phyloP scores from a whole-genome alignment of 2,113 vertebrate species.

The Polypterus bichir region DNA sequence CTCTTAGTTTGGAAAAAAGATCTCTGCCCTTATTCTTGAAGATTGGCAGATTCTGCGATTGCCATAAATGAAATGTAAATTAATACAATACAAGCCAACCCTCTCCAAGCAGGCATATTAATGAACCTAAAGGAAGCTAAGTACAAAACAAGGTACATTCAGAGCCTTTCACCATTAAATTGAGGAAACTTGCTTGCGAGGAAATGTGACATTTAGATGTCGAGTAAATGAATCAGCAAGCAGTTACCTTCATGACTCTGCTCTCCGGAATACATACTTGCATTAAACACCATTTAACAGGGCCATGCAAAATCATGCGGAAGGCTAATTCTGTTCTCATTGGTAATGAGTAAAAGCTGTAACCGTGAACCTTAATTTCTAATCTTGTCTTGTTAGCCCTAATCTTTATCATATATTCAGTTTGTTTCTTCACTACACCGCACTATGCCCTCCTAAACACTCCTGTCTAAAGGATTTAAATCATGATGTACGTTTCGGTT shows the following conservation, averaged over 20 bases:
- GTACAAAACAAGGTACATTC: neutral
- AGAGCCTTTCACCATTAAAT: neutral
- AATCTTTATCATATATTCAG: too few species aligned
- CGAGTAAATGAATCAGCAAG: neutral
- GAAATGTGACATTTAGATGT: neutral
- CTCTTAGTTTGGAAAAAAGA: neutral
- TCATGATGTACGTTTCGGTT: too few species aligned
- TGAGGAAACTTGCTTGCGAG: neutral
- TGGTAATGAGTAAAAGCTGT: neutral
- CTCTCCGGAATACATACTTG: neutral
- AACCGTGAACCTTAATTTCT: too few species aligned
- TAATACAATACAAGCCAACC: neutral
- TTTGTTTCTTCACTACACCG: too few species aligned
- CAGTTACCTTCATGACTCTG: neutral
- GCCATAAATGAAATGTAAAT: neutral
- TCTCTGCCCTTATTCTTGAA: too few species aligned
- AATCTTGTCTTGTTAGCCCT: too few species aligned
- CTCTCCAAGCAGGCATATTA: neutral
- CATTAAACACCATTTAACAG: neutral
- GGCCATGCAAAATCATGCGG: neutral
- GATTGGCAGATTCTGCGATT: too few species aligned
- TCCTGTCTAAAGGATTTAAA: too few species aligned
- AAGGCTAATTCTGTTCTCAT: neutral
- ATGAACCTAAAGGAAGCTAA: neutral
- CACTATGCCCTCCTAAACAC: too few species aligned